phyloP scores from a whole-genome alignment of 2,888 invertebrate species.

The Steromphala cineraria region DNA sequence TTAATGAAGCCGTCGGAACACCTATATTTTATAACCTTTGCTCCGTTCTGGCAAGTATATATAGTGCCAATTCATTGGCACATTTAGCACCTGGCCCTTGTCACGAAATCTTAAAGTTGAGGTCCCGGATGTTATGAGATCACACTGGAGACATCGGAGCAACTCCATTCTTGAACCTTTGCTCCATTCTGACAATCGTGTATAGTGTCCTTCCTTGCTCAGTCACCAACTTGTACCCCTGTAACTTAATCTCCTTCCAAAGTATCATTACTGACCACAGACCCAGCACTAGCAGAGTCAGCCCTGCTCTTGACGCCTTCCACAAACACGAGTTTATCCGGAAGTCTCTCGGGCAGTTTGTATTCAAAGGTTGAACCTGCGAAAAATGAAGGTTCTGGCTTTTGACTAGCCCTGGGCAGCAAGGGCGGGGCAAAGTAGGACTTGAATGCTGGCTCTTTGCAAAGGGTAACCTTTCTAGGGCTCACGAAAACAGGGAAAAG shows the following conservation, averaged over 20 bases:
- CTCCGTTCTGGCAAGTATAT: too few species aligned
- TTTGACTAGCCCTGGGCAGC: slow-evolving; percentile 55
- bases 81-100: too few species aligned
- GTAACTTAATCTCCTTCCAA: neutral
- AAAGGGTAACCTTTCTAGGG: slow-evolving; percentile 52
- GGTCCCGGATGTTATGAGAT: too few species aligned
- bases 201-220: too few species aligned
- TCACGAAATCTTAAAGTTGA: too few species aligned
- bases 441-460: slow-evolving; percentile 49
- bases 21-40: too few species aligned
- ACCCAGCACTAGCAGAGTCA: neutral
- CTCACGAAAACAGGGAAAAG: slow-evolving; percentile 62
- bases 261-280: neutral
- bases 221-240: too few species aligned
- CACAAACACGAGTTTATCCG: slow-evolving; percentile 36
- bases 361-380: slow-evolving; percentile 39
- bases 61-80: too few species aligned
- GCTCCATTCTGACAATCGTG: too few species aligned
- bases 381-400: slow-evolving; percentile 40
- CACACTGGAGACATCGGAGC: too few species aligned
- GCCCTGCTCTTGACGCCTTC: neutral
- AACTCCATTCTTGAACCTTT: too few species aligned
- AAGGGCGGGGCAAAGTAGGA: slow-evolving; percentile 64
- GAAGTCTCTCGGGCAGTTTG: slow-evolving; percentile 42
- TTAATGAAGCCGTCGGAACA: too few species aligned